Percentiles rank a stretch among this genome's conserved stretches.
Evolutionary conservation across 2,113 vertebrate genomes (phyloP).

Genomic region (Antigone vipio): DNA sequence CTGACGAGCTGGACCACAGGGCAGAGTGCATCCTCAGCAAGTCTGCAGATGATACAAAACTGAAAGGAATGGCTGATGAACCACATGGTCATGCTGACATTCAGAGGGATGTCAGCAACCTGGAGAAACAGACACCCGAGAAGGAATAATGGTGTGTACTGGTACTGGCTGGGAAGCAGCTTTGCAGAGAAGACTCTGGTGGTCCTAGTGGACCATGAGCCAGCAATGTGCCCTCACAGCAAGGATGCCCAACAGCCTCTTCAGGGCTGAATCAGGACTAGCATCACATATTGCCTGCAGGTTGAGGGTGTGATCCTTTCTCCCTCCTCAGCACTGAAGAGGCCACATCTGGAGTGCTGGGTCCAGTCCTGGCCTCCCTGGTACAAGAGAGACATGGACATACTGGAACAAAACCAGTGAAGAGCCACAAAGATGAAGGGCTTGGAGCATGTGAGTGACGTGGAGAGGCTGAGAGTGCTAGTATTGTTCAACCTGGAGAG

Average conservation of each 20-base stretch:
- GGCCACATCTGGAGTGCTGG: not conserved
- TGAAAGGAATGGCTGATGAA: not conserved
- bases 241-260: not conserved
- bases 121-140: not conserved
- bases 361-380: not conserved
- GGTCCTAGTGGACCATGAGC: accelerated
- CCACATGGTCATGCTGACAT: not conserved
- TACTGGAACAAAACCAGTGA: not conserved
- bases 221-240: not conserved
- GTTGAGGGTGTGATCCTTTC: not conserved
- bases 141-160: not conserved
- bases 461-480: not conserved
- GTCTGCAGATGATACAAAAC: not conserved
- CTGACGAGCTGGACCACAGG: not conserved
- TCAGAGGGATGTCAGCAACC: not conserved
- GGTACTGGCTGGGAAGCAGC: not conserved
- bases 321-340: not conserved
- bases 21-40: not conserved
- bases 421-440: not conserved
- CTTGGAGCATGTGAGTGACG: not conserved
- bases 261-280: not conserved
- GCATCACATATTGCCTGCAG: not conserved
- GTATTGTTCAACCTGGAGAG: not conserved
- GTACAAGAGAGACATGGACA: not conserved
- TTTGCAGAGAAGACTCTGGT: not conserved